Evolutionary conservation across 2,113 vertebrate species (phyloP).

Genomic region (Ploceus nigricollis): DNA sequence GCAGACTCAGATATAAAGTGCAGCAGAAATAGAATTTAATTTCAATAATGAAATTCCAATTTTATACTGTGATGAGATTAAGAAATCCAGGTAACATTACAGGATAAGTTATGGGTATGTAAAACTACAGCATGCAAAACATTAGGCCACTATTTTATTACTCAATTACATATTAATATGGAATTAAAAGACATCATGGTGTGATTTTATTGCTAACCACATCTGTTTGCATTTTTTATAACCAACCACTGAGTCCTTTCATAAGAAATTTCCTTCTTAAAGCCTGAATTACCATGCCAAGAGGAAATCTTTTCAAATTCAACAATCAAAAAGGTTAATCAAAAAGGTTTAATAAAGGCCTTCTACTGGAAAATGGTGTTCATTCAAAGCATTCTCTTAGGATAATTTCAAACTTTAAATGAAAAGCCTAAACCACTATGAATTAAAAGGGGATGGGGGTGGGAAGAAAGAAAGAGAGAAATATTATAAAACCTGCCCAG

Average conservation of each 20-base stretch:
- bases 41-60: slow-evolving; percentile 7
- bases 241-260: not conserved
- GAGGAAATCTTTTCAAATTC: not conserved
- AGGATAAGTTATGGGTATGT: not conserved
- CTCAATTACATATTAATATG: slow-evolving; percentile 54
- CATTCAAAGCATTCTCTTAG: not conserved
- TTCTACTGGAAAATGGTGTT: not conserved
- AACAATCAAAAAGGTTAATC: not conserved
- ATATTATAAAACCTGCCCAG: not conserved
- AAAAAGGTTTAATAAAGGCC: not conserved
- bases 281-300: not conserved
- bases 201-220: slow-evolving; percentile 29
- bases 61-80: slow-evolving; percentile 19
- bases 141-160: slow-evolving; percentile 31
- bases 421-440: not conserved
- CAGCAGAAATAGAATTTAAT: not conserved
- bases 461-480: too few relatives aligned
- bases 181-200: slow-evolving; percentile 36
- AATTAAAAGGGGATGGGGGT: not conserved
- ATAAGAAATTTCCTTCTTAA: slow-evolving; percentile 9
- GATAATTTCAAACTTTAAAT: not conserved
- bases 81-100: not conserved
- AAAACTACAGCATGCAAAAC: slow-evolving; percentile 16
- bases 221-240: slow-evolving; percentile 51
- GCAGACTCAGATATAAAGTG: not conserved